phyloP scores from a whole-genome alignment of 1,140 invertebrate genomes.

The Bombus superbus region DNA sequence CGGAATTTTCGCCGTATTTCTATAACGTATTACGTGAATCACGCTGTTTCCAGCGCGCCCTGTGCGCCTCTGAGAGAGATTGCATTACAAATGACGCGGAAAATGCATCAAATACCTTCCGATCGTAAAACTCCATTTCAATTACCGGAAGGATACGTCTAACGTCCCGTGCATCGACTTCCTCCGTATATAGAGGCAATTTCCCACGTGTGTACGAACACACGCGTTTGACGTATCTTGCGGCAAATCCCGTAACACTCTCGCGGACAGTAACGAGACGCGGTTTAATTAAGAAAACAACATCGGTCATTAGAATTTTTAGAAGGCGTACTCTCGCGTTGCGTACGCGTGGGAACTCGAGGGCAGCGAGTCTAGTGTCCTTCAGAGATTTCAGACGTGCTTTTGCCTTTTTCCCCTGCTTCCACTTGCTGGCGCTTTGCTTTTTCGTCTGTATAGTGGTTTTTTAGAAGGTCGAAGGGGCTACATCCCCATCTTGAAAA shows the following conservation, averaged over 20 bases:
- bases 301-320: conserved; percentile 39
- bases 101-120: neutral
- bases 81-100: conserved; percentile 17
- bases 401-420: conserved; percentile 51
- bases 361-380: conserved; percentile 41
- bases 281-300: conserved; percentile 46
- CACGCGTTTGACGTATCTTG: too few species aligned
- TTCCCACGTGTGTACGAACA: neutral
- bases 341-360: conserved; percentile 41
- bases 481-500: conserved; percentile 64
- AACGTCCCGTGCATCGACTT: neutral
- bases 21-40: neutral
- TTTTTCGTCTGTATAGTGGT: conserved; percentile 60
- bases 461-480: conserved; percentile 66
- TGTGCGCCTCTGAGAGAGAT: neutral
- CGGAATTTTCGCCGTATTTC: conserved; percentile 12
- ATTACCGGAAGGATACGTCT: neutral
- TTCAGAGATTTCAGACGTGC: conserved; percentile 59
- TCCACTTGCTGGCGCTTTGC: conserved; percentile 57
- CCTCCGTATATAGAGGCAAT: too few species aligned
- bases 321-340: conserved; percentile 39
- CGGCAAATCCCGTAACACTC: neutral
- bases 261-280: conserved; percentile 31
- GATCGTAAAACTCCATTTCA: conserved; percentile 7
- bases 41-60: neutral